Conservation (phyloP, 1,140 invertebrate species). For the Ceratosolen fusciceps region DNA sequence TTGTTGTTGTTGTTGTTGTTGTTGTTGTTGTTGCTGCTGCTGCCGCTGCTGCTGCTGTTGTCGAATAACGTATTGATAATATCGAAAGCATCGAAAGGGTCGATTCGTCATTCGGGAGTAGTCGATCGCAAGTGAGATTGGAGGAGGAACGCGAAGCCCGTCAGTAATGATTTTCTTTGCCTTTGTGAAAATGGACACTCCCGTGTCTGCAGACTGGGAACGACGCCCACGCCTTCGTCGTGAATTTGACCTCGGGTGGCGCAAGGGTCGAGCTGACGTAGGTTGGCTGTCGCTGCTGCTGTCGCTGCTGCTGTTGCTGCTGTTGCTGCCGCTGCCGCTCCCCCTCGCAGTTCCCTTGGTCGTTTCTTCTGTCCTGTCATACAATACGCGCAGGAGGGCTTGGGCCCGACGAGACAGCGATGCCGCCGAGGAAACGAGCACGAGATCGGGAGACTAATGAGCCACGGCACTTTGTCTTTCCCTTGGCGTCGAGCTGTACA, state of each 20-base stretch:
- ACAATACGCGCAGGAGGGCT: background rate
- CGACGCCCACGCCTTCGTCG: background rate
- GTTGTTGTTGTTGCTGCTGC: no score
- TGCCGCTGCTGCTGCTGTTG: no score
- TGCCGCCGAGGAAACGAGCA: constrained; percentile 25
- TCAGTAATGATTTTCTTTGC: background rate
- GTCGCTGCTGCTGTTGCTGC: background rate
- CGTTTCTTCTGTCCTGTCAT: background rate
- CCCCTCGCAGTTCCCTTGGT: no score
- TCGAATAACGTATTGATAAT: no score
- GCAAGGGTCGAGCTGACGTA: background rate
- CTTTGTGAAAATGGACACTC: background rate
- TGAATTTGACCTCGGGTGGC: constrained; percentile 14
- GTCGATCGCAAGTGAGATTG: background rate
- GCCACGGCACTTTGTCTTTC: background rate
- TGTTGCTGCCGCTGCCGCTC: no score
- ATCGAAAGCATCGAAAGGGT: background rate
- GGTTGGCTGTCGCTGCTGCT: background rate
- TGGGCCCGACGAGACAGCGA: constrained; percentile 16
- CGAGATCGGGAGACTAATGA: constrained; percentile 11
- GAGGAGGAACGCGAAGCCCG: background rate
- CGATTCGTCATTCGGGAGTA: background rate
- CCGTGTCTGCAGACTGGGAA: background rate
- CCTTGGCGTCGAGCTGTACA: background rate
- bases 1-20: no score